These are phyloP conservation scores for Aphidius ervi DNA, from an alignment of 1,140 invertebrate genomes.

Conservation along the genomic window DNA sequence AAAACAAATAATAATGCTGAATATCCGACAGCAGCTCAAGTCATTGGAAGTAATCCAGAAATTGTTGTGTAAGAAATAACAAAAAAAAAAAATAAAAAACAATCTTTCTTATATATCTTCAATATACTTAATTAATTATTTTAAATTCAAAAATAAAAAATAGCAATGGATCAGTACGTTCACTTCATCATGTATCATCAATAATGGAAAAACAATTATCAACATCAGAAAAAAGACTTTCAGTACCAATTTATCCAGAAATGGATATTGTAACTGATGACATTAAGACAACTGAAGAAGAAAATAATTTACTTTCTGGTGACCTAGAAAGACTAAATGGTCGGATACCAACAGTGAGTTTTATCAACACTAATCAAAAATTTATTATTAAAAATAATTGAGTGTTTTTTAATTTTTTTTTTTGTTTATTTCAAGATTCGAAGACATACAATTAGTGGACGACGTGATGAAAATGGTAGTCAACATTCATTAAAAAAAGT, in stretches of 20 bases:
- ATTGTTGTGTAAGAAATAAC: constrained; percentile 47
- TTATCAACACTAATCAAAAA: neutral
- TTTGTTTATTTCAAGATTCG: constrained; percentile 41
- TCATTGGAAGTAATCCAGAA: constrained; percentile 60
- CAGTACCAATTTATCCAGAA: constrained; percentile 46
- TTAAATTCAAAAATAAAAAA: constrained; percentile 7
- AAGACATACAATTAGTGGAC: constrained; percentile 60
- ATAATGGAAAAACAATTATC: constrained; percentile 35
- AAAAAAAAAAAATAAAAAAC: no score
- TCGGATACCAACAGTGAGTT: constrained; percentile 41
- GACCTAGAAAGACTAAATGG: constrained; percentile 46
- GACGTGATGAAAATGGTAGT: constrained; percentile 48
- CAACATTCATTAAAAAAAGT: constrained; percentile 42
- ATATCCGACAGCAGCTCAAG: constrained; percentile 71
- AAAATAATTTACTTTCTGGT: constrained; percentile 46
- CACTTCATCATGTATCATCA: constrained; percentile 36
- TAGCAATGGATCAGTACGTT: constrained; percentile 38
- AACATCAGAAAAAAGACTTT: constrained; percentile 44
- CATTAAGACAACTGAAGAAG: constrained; percentile 41
- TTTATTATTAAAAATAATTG: neutral
- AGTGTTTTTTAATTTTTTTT: neutral
- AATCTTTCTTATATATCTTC: neutral
- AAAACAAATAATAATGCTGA: constrained; percentile 69
- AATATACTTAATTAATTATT: no score
- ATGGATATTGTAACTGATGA: constrained; percentile 39